These are phyloP conservation scores for Trididemnum clinides DNA, from an alignment of 23 tunicate species.

Conservation along the genomic window DNA sequence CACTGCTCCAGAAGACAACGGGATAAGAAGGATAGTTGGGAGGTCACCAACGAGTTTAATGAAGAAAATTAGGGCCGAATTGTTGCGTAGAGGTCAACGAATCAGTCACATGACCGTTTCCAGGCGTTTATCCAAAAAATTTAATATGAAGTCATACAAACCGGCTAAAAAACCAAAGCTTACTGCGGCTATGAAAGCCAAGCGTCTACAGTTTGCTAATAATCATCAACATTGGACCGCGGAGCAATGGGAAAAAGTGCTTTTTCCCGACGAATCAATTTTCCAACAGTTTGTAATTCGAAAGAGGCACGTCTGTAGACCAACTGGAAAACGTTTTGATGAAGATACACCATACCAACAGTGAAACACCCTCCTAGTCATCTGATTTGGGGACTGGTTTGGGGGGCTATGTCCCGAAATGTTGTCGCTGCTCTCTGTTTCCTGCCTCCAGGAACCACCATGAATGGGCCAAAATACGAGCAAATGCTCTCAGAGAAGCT, in stretches of 20 bases:
- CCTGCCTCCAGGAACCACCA: slow-evolving; percentile 30
- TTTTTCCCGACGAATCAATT: slow-evolving; percentile 17
- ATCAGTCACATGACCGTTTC: too few relatives aligned
- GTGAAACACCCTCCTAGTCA: slow-evolving; percentile 8
- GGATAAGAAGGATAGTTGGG: too few relatives aligned
- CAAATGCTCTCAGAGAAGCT: slow-evolving; percentile 7
- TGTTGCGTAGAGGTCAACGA: too few relatives aligned
- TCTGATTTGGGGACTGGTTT: slow-evolving; percentile 13
- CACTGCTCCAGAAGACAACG: too few relatives aligned
- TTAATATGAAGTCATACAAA: too few relatives aligned
- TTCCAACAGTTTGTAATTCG: slow-evolving; percentile 1
- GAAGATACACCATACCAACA: not conserved
- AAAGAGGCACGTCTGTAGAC: slow-evolving; percentile 13
- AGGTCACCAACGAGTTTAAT: too few relatives aligned
- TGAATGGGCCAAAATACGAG: slow-evolving; percentile 16
- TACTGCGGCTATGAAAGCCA: too few relatives aligned
- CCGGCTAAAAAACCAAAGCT: too few relatives aligned
- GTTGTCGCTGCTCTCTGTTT: not conserved
- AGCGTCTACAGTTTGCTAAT: too few relatives aligned
- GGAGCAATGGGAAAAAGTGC: slow-evolving; percentile 6
- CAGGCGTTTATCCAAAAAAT: too few relatives aligned
- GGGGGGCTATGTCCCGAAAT: slow-evolving; percentile 5
- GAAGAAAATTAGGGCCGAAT: too few relatives aligned
- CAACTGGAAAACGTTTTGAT: slow-evolving; percentile 19
- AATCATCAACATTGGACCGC: too few relatives aligned